Base-by-base conservation (phyloP, 2,797 vertebrate genomes). In the Okamejei kenojei region DNA sequence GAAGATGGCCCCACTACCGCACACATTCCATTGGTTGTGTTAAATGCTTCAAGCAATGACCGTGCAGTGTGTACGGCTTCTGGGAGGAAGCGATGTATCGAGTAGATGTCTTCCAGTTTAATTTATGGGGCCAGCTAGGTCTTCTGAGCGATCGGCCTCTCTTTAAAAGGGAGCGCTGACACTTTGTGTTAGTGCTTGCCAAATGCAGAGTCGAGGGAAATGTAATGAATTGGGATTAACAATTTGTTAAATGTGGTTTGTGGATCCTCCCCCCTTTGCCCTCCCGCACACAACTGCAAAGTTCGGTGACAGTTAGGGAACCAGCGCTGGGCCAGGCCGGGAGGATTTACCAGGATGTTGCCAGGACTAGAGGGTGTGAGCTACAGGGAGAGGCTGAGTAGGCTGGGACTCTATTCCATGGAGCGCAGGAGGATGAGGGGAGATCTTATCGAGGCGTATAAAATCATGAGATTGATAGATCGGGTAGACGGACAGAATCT, bases 101-200 rank as follows among this genome's bases (percentile, higher is more conserved):
- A 92, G 68, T 92, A 76, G 68, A 92, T 92, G 84, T 92, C 90
- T 76, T 45, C 63, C 26, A 58, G 65, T 45, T 58, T 29, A 92
- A 92, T 92, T 58, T 76, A 92, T 71, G 45, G 45, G 38, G 23
- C 23, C 71, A 29, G 65, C 73, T 17, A 17, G 35, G 73, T 68
- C 38, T 21, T 74, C 10, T 23, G 90, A 58, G n/a, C 76, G 38
- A 74, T 76, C 29, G 90, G 71, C 29, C 35, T 58, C 68, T 54
- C 38, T 58, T 76, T 58, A 58, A 76, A 74, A 45, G 38, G 45
- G 54, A 92, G 58, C 8, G 68, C 90, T 92, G 68, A 73, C 32
- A 76, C 38, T n/a, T 54, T n/a, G 15, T 58, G 38, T 76, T 76
- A 76, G 29, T 68, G 84, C 65, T 26, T 88, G 71, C 68, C 35